These are phyloP conservation scores for Alcedo atthis DNA, from an alignment of 2,797 vertebrate species.

Conservation along the genomic window DNA sequence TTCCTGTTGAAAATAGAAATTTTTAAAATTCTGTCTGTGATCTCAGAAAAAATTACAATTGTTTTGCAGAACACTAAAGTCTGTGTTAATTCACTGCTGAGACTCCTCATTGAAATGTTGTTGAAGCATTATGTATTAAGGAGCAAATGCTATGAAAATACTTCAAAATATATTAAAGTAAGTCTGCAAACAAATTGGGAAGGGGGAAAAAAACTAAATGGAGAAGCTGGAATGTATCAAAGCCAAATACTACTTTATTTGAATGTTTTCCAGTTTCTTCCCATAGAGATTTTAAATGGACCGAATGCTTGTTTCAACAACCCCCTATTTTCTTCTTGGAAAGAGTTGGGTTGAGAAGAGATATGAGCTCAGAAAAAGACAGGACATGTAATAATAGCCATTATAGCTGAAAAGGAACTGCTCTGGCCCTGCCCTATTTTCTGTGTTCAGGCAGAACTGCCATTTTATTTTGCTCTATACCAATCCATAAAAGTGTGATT, in stretches of 20 bases:
- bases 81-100: background rate
- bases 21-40: background rate
- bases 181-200: background rate
- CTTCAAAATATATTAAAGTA: background rate
- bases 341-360: background rate
- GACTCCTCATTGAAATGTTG: background rate
- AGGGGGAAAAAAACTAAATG: background rate
- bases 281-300: background rate
- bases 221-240: background rate
- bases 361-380: background rate
- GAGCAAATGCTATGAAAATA: background rate
- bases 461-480: background rate
- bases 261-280: background rate
- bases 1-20: background rate
- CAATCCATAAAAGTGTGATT: background rate
- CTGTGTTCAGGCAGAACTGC: background rate
- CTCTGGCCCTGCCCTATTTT: background rate
- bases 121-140: background rate
- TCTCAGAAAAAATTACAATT: background rate
- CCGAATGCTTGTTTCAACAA: background rate
- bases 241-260: background rate
- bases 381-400: background rate
- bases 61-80: background rate
- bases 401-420: background rate
- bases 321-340: background rate